These are phyloP conservation scores for Labroides dimidiatus DNA, from an alignment of 2,797 vertebrate species.

Conservation along the genomic window DNA sequence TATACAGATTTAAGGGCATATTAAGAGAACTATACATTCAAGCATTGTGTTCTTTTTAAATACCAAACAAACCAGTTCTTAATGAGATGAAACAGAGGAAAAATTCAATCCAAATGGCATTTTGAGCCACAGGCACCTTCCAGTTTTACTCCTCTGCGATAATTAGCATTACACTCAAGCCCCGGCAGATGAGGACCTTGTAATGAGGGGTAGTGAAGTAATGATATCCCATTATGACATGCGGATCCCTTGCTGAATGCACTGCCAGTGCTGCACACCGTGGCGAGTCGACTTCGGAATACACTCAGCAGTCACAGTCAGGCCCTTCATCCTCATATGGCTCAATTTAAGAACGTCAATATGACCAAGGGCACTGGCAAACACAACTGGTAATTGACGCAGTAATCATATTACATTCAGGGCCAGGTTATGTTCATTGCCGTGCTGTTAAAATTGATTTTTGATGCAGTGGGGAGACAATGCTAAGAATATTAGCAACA, in stretches of 20 bases:
- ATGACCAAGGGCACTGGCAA: constrained; percentile 69
- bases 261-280: constrained; percentile 60
- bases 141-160: constrained; percentile 61
- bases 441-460: constrained; percentile 67
- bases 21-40: neutral
- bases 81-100: constrained; percentile 70
- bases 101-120: constrained; percentile 71
- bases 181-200: constrained; percentile 75
- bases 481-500: constrained; percentile 35
- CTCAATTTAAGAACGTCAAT: constrained; percentile 72
- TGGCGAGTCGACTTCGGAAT: constrained; percentile 48
- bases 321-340: constrained; percentile 68
- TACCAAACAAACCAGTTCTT: constrained; percentile 57
- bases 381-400: constrained; percentile 72
- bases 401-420: constrained; percentile 74
- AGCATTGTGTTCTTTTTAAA: too few species aligned
- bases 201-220: constrained; percentile 82
- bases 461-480: constrained; percentile 58
- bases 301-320: constrained; percentile 45
- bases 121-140: constrained; percentile 67
- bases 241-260: constrained; percentile 77
- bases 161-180: constrained; percentile 80
- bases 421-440: constrained; percentile 70
- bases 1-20: neutral
- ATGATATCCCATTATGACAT: constrained; percentile 84